A percentile compares a stretch with the other conserved stretches of the same genome.
Evolutionary conservation across 2,888 invertebrate species (phyloP).

Genomic region (Scaptomyza polygonia): DNA sequence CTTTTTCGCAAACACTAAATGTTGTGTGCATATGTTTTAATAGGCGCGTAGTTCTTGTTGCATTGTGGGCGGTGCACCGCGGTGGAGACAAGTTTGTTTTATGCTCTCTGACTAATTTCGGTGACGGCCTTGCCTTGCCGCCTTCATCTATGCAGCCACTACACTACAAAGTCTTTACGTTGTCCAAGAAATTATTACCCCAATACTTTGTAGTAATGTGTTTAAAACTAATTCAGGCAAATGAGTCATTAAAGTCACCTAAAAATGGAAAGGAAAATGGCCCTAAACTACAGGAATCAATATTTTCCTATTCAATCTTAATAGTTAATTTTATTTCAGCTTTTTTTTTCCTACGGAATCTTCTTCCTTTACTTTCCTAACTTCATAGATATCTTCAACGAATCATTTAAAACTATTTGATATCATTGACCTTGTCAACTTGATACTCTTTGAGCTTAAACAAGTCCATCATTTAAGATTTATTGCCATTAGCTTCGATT

Average conservation of each 20-base stretch:
- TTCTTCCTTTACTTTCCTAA: too few species aligned
- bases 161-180: constrained; percentile 2
- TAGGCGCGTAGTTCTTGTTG: constrained; percentile 17
- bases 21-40: constrained; percentile 45
- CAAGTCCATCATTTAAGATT: constrained; percentile 22
- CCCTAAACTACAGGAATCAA: too few species aligned
- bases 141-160: not conserved
- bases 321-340: too few species aligned
- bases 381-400: too few species aligned
- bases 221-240: too few species aligned
- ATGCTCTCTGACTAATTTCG: constrained; percentile 47
- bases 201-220: not conserved
- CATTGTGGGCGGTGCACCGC: constrained; percentile 47
- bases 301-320: too few species aligned
- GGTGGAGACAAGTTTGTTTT: constrained; percentile 33
- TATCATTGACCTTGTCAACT: constrained; percentile 32
- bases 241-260: too few species aligned
- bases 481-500: constrained; percentile 22
- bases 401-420: not conserved
- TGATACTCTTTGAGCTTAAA: constrained; percentile 5
- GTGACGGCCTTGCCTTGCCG: constrained; percentile 49
- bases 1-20: constrained; percentile 46
- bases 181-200: not conserved
- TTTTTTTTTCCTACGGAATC: too few species aligned
- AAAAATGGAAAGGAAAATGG: too few species aligned